phyloP scores from a whole-genome alignment of 2,797 vertebrate species.

The Fundulus diaphanus region DNA sequence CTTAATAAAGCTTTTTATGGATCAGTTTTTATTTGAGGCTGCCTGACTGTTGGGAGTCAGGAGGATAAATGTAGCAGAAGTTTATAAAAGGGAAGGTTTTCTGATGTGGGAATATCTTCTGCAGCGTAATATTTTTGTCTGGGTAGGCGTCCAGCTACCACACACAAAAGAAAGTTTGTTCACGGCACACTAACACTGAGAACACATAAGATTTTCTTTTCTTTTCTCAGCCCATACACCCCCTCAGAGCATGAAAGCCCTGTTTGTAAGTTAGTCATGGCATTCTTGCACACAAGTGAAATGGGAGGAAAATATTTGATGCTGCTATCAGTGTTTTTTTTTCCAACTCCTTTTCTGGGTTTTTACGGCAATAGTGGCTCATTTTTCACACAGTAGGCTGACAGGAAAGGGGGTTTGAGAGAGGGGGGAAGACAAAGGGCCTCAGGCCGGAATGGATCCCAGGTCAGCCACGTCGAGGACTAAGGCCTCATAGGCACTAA shows the following conservation, averaged over 20 bases:
- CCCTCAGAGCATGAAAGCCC: slow-evolving; percentile 32
- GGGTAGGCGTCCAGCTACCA: slow-evolving; percentile 11
- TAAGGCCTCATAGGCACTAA: too few species aligned
- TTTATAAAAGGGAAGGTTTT: slow-evolving; percentile 28
- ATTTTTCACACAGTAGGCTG: too few species aligned
- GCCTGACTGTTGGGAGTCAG: slow-evolving; percentile 41
- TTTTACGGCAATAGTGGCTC: too few species aligned
- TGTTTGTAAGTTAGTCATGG: slow-evolving; percentile 28
- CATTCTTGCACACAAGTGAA: slow-evolving; percentile 38
- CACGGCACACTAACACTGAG: slow-evolving; percentile 27
- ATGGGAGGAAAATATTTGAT: slow-evolving; percentile 41
- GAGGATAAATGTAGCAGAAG: slow-evolving; percentile 38
- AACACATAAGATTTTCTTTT: slow-evolving; percentile 38
- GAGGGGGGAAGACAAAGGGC: too few species aligned
- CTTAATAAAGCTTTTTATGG: slow-evolving; percentile 83
- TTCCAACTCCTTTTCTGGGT: too few species aligned
- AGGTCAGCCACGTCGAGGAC: too few species aligned
- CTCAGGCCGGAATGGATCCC: too few species aligned
- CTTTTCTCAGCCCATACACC: slow-evolving; percentile 10
- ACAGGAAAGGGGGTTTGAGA: too few species aligned
- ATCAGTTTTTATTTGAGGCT: slow-evolving; percentile 69
- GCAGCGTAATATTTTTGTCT: slow-evolving; percentile 24
- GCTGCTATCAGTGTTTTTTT: slow-evolving; percentile 46
- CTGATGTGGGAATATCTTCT: slow-evolving; percentile 14
- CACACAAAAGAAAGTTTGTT: slow-evolving; percentile 15